Evolutionary conservation across 1,140 invertebrate species (phyloP), one percentile per base, ranked within the genome.

Genomic region (Drosophila azteca): DNA sequence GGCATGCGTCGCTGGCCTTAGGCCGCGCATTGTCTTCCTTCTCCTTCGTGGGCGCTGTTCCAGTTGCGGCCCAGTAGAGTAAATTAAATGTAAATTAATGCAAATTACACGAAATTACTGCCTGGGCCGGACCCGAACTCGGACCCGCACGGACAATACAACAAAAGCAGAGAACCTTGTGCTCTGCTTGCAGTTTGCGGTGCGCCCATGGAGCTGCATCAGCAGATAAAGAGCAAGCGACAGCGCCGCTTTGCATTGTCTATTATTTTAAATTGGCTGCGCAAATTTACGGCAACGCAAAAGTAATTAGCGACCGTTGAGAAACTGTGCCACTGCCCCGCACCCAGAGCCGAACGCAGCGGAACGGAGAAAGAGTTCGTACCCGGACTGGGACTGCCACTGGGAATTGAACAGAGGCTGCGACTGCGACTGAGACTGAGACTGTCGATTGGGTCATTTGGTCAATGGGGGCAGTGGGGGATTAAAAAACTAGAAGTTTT

Each of bases 11-110:
- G 54, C 43, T 55, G 72, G 71, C 72, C 71, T 76, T 68, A 75
- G 71, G 71, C 71, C 52, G 61, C 71, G 71, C 64, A 68, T 53
- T 68, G 45, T 73, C 46, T 57, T 31, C 31, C 53, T 46, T n/a
- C 45, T 26, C 15, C 24, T 39, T 17, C 17, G 49, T 41, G 46
- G 48, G 29, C 26, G 13, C 61, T 6, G 46, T 22, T 22, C 59
- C 41, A 50, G 52, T 50, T 62, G 65, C 57, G 41, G 55, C 43
- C 57, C 51, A 60, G 41, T 44, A 4, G 9, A 39, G 35, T 39
- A 85, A 85, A 85, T 85, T 88, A 88, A 85, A 87, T 85, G 82
- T 85, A 85, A 85, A 85, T 85, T 85, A 85, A 88, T 85, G 82
- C 82, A 85, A 85, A 85, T 85, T 85, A 85, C 83, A 63, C 66